A percentile compares a stretch with the other conserved stretches of the same genome.
Evolutionary conservation across 2,797 vertebrate species (phyloP).

Genomic region (Heliangelus exortis): DNA sequence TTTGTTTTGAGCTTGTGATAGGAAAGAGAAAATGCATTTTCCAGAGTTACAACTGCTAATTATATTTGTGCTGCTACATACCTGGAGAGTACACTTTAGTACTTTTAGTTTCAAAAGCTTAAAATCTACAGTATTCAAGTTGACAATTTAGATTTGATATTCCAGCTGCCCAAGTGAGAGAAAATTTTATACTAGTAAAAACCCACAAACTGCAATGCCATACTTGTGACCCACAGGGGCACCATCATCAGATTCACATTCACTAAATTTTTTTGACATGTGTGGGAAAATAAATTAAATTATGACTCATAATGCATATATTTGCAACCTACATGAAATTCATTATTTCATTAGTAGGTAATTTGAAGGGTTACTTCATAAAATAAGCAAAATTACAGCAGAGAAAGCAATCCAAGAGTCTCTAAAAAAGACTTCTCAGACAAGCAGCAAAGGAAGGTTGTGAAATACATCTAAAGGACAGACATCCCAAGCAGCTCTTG

Average conservation of each 20-base stretch:
- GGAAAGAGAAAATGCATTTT: neutral
- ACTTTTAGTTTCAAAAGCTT: neutral
- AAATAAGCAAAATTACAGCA: neutral
- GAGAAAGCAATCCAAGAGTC: neutral
- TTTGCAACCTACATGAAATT: neutral
- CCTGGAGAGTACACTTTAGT: neutral
- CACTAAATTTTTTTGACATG: neutral
- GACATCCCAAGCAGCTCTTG: neutral
- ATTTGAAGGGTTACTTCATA: conserved; percentile 15
- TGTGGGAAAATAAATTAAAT: neutral
- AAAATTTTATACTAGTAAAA: neutral
- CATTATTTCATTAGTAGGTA: neutral
- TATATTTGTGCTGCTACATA: neutral
- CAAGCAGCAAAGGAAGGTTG: neutral
- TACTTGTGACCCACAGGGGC: neutral
- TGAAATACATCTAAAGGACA: neutral
- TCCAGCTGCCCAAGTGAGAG: neutral
- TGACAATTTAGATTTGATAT: neutral
- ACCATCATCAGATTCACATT: neutral
- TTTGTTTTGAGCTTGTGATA: neutral
- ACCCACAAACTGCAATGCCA: accelerated
- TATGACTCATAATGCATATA: neutral
- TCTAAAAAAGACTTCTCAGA: neutral
- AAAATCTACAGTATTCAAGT: neutral
- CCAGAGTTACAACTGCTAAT: neutral